phyloP scores from a whole-genome alignment of 2,888 invertebrate genomes.

The Cheilosia grossa region DNA sequence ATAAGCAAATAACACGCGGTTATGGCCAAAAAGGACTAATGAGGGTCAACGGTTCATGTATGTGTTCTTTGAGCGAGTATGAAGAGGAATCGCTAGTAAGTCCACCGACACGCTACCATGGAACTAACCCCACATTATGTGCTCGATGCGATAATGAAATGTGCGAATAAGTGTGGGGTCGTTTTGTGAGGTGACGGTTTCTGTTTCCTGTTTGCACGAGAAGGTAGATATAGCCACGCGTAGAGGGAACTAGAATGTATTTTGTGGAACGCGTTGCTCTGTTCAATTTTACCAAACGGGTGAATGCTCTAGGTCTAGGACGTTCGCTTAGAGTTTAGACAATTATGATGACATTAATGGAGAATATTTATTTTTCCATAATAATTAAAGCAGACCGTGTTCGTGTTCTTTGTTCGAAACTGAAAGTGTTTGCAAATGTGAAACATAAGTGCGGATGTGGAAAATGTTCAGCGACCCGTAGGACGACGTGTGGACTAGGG shows the following conservation, averaged over 20 bases:
- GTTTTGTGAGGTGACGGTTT: constrained; percentile 18
- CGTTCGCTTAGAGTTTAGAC: constrained; percentile 40
- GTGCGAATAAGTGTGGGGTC: constrained; percentile 25
- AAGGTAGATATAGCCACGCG: background rate
- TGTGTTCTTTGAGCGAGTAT: background rate
- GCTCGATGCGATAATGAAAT: constrained; percentile 40
- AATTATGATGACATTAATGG: constrained; percentile 43
- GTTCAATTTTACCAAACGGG: constrained; percentile 14
- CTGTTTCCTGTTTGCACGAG: constrained; percentile 5
- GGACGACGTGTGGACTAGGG: too few species aligned
- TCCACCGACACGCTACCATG: constrained; percentile 13
- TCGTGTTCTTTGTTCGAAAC: constrained; percentile 3
- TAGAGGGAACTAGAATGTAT: background rate
- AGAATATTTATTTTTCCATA: constrained; percentile 33
- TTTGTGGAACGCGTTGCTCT: constrained; percentile 11
- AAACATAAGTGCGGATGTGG: constrained; percentile 17
- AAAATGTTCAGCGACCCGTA: constrained; percentile 5
- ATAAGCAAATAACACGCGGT: constrained; percentile 36
- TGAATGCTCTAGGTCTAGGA: constrained; percentile 34
- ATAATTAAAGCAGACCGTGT: constrained; percentile 26
- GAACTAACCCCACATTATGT: constrained; percentile 6
- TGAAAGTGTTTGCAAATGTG: constrained; percentile 5
- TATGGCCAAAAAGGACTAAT: constrained; percentile 59
- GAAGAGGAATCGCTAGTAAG: constrained; percentile 17
- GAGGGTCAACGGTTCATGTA: constrained; percentile 34